These are phyloP conservation scores for Chloroceryle aenea DNA, from an alignment of 2,113 vertebrate species.

Conservation along the genomic window DNA sequence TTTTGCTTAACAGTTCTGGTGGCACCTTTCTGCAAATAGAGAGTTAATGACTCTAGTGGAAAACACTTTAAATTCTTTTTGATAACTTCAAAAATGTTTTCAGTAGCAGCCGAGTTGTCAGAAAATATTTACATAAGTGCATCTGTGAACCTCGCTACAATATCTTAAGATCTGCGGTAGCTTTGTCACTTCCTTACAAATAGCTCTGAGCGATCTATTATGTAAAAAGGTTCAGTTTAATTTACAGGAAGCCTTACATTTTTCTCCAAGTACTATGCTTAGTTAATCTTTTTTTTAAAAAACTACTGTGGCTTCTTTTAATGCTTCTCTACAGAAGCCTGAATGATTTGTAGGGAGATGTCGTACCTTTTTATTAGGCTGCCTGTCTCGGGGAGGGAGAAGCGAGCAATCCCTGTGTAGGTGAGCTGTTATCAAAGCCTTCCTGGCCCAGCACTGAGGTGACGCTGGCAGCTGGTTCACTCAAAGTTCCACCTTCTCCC, in stretches of 20 bases:
- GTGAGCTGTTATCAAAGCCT: neutral
- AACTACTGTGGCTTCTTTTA: neutral
- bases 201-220: constrained; percentile 68
- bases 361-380: neutral
- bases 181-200: constrained; percentile 73
- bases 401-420: neutral
- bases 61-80: constrained; percentile 70
- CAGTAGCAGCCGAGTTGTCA: constrained; percentile 42
- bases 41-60: constrained; percentile 20
- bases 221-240: constrained; percentile 66
- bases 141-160: constrained; percentile 39
- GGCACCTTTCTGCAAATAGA: constrained; percentile 9
- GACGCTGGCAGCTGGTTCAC: neutral
- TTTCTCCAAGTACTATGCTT: constrained; percentile 40
- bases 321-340: neutral
- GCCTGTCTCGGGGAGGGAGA: neutral
- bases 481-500: neutral
- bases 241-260: constrained; percentile 61
- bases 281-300: constrained; percentile 2
- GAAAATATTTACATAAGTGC: constrained; percentile 68
- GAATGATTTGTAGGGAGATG: neutral
- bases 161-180: constrained; percentile 56
- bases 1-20: neutral
- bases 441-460: neutral
- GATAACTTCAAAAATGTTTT: constrained; percentile 63